These are phyloP conservation scores for Electrona antarctica DNA, from an alignment of 2,113 vertebrate species.

Conservation along the genomic window DNA sequence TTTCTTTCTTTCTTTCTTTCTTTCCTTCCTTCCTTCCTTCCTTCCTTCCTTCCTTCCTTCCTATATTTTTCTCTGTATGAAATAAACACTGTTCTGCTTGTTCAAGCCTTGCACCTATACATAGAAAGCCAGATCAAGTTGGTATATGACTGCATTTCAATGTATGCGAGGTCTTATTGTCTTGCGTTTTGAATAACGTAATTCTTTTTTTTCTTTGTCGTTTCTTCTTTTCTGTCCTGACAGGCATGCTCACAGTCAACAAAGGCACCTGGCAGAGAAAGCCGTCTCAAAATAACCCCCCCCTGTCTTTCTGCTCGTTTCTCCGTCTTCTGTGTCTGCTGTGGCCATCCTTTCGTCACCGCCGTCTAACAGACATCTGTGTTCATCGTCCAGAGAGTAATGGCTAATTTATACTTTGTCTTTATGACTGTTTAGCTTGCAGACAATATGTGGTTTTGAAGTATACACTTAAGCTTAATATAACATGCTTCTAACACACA, in stretches of 20 bases:
- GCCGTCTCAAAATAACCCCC: slow-evolving; percentile 84
- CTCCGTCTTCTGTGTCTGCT: neutral
- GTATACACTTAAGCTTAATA: neutral
- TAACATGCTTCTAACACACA: slow-evolving; percentile 17
- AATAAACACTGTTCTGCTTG: too few relatives aligned
- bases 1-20: neutral
- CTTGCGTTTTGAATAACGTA: neutral
- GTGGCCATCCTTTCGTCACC: slow-evolving; percentile 34
- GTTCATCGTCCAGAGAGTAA: slow-evolving; percentile 41
- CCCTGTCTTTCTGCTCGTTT: slow-evolving; percentile 21
- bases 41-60: neutral
- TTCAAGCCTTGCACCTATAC: too few relatives aligned
- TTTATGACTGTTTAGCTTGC: too few relatives aligned
- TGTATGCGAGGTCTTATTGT: neutral
- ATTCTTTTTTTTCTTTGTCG: slow-evolving; percentile 14
- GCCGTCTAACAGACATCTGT: slow-evolving; percentile 46
- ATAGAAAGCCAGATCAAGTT: too few relatives aligned
- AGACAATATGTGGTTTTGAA: too few relatives aligned
- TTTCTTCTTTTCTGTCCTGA: neutral
- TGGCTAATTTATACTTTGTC: too few relatives aligned
- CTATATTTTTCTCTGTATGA: slow-evolving; percentile 8
- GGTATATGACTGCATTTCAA: too few relatives aligned
- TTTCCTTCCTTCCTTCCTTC: neutral
- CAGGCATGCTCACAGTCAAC: slow-evolving; percentile 94
- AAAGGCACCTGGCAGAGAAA: slow-evolving; percentile 92